Conservation (phyloP, 1,140 invertebrate species). For the Megalonaias nervosa region DNA sequence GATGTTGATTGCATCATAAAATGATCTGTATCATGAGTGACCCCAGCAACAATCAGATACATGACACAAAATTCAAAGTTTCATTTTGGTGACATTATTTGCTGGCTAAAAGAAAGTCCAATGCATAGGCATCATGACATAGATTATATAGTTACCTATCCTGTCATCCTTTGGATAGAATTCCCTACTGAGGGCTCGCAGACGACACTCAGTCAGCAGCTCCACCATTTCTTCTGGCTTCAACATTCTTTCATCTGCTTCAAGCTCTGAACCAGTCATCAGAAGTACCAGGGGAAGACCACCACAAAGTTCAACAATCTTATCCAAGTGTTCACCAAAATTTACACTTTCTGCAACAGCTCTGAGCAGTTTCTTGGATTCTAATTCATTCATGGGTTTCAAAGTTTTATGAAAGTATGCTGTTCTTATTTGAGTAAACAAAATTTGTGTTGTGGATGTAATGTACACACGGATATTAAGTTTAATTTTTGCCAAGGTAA, state of each 20-base stretch:
- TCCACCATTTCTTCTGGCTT: conserved; percentile 18
- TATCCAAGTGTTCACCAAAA: conserved; percentile 2
- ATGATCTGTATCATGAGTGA: too few species aligned
- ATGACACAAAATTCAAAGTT: too few species aligned
- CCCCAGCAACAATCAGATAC: too few species aligned
- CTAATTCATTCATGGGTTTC: background rate
- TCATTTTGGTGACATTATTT: too few species aligned
- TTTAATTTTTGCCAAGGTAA: background rate
- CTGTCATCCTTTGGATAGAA: conserved; percentile 16
- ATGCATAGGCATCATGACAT: too few species aligned
- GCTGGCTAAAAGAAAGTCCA: too few species aligned
- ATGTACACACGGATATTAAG: background rate
- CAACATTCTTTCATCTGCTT: conserved; percentile 8
- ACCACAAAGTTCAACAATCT: conserved; percentile 19
- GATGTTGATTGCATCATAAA: too few species aligned
- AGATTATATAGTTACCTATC: conserved; percentile 8
- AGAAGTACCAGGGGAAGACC: conserved; percentile 16
- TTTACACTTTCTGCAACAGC: conserved; percentile 1
- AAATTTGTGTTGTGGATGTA: conserved; percentile 17
- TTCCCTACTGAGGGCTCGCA: conserved; percentile 19
- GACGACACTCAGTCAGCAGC: conserved; percentile 16
- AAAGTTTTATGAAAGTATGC: conserved; percentile 3
- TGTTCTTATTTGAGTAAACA: conserved; percentile 1
- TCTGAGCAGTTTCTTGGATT: background rate
- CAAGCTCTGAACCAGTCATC: conserved; percentile 20